Base-by-base conservation (phyloP, 2,888 invertebrate species). In the Ditylenchus weischeri region DNA sequence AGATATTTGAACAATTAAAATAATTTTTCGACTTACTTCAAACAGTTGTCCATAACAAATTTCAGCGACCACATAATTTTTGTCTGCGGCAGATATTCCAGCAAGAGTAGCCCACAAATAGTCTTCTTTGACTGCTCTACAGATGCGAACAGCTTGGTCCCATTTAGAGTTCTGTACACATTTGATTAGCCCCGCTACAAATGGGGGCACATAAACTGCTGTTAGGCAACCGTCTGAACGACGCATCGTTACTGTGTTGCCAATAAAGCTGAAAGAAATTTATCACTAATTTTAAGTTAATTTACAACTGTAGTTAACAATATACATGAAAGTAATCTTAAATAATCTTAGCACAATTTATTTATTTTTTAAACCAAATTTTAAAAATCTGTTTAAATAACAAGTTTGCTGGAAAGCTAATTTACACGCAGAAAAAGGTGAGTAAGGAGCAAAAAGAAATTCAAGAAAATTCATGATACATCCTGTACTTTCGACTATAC, bases 61-160 rank as follows among this genome's bases (percentile, higher is more conserved):
- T 86, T 96, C 95, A 19, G 95, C 93, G 8, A 92, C 90, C 68
- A 90, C 88, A 64, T 93, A 84, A 78, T 94, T 90, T 83, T 90
- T 90, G 70, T 90, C 89, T 74, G 91, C 90, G 67, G 91, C 90
- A 0, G 96, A 90, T 83, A 94, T 87, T 0, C 92, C 92, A 0
- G 95, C 96, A 75, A 96, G 86, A 74, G 92, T 92, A 0, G 93
- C 91, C 96, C 96, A 98, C 19, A 94, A 85, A n/a, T 76, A 72
- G 57, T 82, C 80, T 62, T 83, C 83, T 81, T 84, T 18, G 73
- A 69, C 57, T 18, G 10, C 67, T 65, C 23, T 66, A 8, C 19
- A 57, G 29, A 21, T 35, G 18, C 36, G 43, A 15, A 43, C 15
- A 8, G 43, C 43, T 78, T 90, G 90, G 69, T 89, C 89, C 91